phyloP scores from a whole-genome alignment of 2,113 vertebrate genomes.

The Globicephala melas region DNA sequence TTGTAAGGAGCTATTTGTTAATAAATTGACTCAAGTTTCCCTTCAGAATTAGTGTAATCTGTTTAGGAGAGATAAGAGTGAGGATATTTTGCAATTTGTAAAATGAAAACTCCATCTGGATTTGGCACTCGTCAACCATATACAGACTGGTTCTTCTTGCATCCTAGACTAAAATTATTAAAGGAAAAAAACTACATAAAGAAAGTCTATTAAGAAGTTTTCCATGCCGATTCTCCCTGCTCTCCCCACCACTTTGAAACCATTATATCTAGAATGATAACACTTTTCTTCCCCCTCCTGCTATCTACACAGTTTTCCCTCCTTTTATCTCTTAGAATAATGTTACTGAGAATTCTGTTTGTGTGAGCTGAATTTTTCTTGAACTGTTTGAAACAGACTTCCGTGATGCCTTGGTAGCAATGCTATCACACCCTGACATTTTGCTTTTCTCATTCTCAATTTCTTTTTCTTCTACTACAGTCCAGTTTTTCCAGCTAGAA shows the following conservation, averaged over 20 bases:
- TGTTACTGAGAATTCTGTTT: not conserved
- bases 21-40: conserved; percentile 34
- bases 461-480: not conserved
- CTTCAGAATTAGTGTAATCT: conserved; percentile 49
- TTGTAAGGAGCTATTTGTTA: conserved; percentile 57
- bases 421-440: not conserved
- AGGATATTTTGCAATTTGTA: conserved; percentile 32
- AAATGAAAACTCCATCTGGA: not conserved
- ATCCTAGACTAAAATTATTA: not conserved
- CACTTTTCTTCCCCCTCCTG: not conserved
- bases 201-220: not conserved
- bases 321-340: not conserved
- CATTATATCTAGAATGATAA: conserved; percentile 35
- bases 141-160: not conserved
- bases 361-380: not conserved
- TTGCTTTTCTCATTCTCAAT: not conserved
- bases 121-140: not conserved
- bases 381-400: not conserved
- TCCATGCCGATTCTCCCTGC: not conserved
- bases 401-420: not conserved
- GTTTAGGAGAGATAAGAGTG: conserved; percentile 51
- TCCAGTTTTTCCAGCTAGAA: not conserved
- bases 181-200: not conserved
- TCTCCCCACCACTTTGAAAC: not conserved
- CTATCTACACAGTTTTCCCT: not conserved